A percentile compares a stretch with the other conserved stretches of the same genome.
Conservation (phyloP, 2,113 vertebrate species). For the Otus sunia region DNA sequence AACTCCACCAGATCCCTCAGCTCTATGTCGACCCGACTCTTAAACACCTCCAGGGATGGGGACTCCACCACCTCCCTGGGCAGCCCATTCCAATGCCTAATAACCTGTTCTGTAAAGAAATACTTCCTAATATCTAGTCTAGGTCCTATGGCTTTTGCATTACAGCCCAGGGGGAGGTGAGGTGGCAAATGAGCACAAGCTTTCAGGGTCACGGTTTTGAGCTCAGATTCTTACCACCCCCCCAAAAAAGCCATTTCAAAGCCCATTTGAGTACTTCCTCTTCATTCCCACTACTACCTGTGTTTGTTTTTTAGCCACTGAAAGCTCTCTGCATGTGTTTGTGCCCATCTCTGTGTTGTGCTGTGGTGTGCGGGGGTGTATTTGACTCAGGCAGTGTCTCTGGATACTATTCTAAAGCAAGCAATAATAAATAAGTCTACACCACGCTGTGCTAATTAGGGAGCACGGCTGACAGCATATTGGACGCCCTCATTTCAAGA, state of each 20-base stretch:
- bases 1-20: no score
- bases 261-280: not conserved
- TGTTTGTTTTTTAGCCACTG: not conserved
- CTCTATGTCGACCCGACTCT: no score
- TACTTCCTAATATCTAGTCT: no score
- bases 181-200: not conserved
- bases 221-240: not conserved
- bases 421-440: not conserved
- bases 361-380: not conserved
- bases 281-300: not conserved
- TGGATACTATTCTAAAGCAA: not conserved
- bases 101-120: no score
- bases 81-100: no score
- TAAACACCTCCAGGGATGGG: no score
- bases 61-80: no score
- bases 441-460: not conserved
- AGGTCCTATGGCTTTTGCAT: rapidly evolving
- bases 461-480: not conserved
- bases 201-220: not conserved
- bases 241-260: not conserved
- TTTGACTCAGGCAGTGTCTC: not conserved
- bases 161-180: not conserved
- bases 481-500: not conserved
- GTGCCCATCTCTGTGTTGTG: not conserved
- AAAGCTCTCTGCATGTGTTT: not conserved